These are phyloP conservation scores for Eristalinus aeneus DNA, from an alignment of 2,888 invertebrate species.

Conservation along the genomic window DNA sequence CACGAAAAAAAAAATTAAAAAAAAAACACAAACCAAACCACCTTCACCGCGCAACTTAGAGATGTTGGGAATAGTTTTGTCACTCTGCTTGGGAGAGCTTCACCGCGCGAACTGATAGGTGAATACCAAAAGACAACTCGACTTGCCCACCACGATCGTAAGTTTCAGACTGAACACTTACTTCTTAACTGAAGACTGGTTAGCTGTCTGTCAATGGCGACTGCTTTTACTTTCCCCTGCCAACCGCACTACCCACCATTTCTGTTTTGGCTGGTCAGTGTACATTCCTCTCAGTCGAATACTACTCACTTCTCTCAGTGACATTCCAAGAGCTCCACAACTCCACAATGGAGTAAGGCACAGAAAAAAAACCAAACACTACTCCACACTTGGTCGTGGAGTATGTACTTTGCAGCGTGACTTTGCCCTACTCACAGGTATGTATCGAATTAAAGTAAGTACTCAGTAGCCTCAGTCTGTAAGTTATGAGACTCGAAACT, in stretches of 20 bases:
- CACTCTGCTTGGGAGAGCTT: not conserved
- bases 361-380: conserved; percentile 5
- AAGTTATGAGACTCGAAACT: not conserved
- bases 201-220: conserved; percentile 45
- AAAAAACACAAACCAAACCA: not conserved
- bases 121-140: conserved; percentile 6
- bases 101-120: conserved; percentile 8
- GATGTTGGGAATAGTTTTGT: conserved; percentile 35
- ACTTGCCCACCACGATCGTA: conserved; percentile 38
- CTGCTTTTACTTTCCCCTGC: conserved; percentile 53
- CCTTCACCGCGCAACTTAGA: conserved; percentile 6
- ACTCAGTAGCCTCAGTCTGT: not conserved
- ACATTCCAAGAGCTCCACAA: conserved; percentile 50
- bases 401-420: not conserved
- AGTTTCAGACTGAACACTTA: conserved; percentile 50
- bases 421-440: not conserved
- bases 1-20: not conserved
- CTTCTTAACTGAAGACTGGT: conserved; percentile 47
- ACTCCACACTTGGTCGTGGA: conserved; percentile 26
- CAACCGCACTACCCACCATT: conserved; percentile 31
- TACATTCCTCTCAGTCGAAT: conserved; percentile 56
- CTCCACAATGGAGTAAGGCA: not conserved
- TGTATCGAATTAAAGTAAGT: conserved; percentile 15
- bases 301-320: conserved; percentile 27
- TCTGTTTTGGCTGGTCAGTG: conserved; percentile 30